Evolutionary conservation across 92 coral and sea anemone species (phyloP).

Genomic region (Pocillopora grandis): DNA sequence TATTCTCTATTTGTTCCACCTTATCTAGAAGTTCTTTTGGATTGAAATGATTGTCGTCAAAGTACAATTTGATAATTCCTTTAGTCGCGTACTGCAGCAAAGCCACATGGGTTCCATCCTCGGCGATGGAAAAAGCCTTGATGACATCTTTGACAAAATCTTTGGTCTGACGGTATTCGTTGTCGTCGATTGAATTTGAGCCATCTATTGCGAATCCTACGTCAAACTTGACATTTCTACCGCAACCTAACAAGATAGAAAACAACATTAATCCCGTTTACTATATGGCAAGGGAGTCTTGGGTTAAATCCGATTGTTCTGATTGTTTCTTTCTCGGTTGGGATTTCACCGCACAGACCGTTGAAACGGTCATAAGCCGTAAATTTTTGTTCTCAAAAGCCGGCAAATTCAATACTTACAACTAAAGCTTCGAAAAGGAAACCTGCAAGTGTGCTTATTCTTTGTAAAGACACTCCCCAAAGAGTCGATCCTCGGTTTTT

Average conservation of each 20-base stretch:
- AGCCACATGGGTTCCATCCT: constrained; percentile 71
- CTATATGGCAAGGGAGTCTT: too few relatives aligned
- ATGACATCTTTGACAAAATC: constrained; percentile 75
- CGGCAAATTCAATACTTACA: too few relatives aligned
- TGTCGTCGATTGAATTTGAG: constrained; percentile 68
- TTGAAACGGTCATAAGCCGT: too few relatives aligned
- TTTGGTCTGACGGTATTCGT: constrained; percentile 71
- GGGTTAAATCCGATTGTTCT: too few relatives aligned
- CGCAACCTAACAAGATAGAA: constrained; percentile 53
- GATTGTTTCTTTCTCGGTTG: too few relatives aligned
- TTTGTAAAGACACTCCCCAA: too few relatives aligned
- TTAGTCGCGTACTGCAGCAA: constrained; percentile 70
- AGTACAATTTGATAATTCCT: constrained; percentile 47
- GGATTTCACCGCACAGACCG: too few relatives aligned
- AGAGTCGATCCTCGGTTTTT: too few relatives aligned
- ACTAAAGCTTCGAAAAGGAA: too few relatives aligned
- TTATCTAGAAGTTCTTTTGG: constrained; percentile 11
- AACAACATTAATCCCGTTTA: not conserved
- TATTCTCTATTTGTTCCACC: constrained; percentile 3
- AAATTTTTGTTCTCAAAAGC: too few relatives aligned
- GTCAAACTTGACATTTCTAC: constrained; percentile 54
- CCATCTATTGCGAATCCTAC: constrained; percentile 92
- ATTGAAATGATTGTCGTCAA: constrained; percentile 47
- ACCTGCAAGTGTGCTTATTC: too few relatives aligned
- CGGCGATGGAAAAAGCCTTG: constrained; percentile 63